phyloP scores from a whole-genome alignment of 2,113 vertebrate genomes.

The Nicator chloris region DNA sequence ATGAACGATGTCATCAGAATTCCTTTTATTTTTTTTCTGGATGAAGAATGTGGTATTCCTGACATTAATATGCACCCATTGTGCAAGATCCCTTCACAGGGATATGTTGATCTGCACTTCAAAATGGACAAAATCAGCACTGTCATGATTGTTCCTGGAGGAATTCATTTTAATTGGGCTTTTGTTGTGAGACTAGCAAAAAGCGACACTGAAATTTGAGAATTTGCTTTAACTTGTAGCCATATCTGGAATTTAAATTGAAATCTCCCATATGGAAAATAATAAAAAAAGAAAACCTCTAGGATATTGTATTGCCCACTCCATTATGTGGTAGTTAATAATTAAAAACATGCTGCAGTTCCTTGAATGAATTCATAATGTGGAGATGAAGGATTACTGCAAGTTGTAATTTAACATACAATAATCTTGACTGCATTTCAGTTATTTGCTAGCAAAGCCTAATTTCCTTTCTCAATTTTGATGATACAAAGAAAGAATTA shows the following conservation, averaged over 20 bases:
- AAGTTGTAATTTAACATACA: constrained; percentile 1
- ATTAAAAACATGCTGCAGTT: constrained; percentile 33
- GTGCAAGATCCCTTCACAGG: background rate
- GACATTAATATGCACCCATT: background rate
- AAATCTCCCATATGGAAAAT: background rate
- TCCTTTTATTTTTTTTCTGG: background rate
- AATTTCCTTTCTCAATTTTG: constrained; percentile 2
- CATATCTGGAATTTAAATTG: background rate
- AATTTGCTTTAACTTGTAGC: background rate
- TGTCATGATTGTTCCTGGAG: background rate
- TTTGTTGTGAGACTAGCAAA: background rate
- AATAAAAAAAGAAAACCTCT: background rate
- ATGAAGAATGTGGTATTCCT: background rate
- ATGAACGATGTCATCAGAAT: background rate
- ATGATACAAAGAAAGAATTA: background rate
- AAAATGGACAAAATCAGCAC: background rate
- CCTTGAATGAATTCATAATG: constrained; percentile 22
- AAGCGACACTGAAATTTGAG: background rate
- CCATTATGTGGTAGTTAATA: constrained; percentile 40
- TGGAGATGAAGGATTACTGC: constrained; percentile 18
- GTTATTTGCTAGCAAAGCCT: background rate
- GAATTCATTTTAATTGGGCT: background rate
- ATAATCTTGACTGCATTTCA: background rate
- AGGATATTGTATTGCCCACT: background rate
- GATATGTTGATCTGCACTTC: background rate